Evolutionary conservation across 2,797 vertebrate species (phyloP), one percentile per base, ranked within the genome.

Genomic region (Pachyuromys duprasi): DNA sequence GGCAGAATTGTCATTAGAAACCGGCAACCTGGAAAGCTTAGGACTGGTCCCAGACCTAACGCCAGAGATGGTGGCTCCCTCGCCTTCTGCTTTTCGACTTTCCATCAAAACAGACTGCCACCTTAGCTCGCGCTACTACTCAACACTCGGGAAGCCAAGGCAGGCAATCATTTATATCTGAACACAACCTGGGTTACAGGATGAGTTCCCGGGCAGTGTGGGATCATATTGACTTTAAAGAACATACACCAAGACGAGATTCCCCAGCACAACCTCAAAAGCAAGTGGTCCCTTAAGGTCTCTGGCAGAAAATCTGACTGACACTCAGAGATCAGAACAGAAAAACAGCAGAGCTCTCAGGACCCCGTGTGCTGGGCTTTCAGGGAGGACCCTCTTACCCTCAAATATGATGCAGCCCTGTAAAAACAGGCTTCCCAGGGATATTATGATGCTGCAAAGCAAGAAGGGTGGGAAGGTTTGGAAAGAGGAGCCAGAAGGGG

Each of bases 401-500:
- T 4, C 5, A n/a, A 3, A 3, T 1, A 11, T 0, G 14, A 12
- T 4, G 14, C 45, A 24, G 4, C 20, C 5, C 45, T 11, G 2
- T 31, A 39, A n/a, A 22, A 79, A 9, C 9, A 15, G 24, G 1
- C 11, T 17, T 33, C 8, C 13, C 2, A 0, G 22, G 24, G 2
- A 6, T 2, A 0, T 20, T 0, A 0, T 3, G 2, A 26, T 26
- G 3, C 1, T 1, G 36, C 15, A 36, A 24, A 72, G 7, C n/a
- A 3, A 42, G 31, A 67, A 3, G 39, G 31, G 3, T 7, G 31
- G 45, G 83, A 53, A 12, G 20, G 31, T 53, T n/a, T 69, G 28
- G 45, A 49, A 69, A 69, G 20, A 86, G 13, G 7, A n/a, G 3
- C 0, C 1, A 86, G 83, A 26, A 53, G 31, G 49, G 11, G 0